phyloP scores from a whole-genome alignment of 2,113 vertebrate genomes.

The Forbesichthys agassizii region DNA sequence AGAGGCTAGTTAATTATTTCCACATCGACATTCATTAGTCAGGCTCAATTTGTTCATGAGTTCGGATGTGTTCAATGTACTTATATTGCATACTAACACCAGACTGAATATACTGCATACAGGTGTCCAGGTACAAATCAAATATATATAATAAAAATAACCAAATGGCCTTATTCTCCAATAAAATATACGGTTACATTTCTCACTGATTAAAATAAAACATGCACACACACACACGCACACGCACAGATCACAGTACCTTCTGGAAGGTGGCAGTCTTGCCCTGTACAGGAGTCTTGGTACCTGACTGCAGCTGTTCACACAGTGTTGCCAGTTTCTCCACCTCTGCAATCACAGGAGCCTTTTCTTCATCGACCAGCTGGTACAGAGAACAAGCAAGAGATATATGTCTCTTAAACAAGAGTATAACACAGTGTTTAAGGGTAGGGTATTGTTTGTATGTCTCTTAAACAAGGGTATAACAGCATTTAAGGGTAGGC shows the following conservation, averaged over 20 bases:
- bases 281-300: constrained; percentile 84
- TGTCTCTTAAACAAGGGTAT: no score
- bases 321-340: constrained; percentile 87
- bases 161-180: no score
- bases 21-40: constrained; percentile 43
- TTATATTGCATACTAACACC: not conserved
- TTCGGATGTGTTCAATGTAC: no score
- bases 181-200: no score
- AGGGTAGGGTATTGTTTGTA: no score
- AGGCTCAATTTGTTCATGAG: constrained; percentile 11
- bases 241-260: constrained; percentile 68
- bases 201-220: not conserved
- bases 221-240: not conserved
- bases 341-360: constrained; percentile 83
- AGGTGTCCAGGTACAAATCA: not conserved
- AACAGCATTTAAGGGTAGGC: no score
- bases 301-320: constrained; percentile 88
- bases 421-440: no score
- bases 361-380: constrained; percentile 87
- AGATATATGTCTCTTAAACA: not conserved
- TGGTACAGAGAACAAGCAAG: constrained; percentile 60
- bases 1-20: constrained; percentile 54
- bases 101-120: not conserved
- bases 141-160: not conserved
- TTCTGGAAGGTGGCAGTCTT: constrained; percentile 92